Conservation (phyloP, 2,888 invertebrate genomes). For the Parasteatoda lunata region DNA sequence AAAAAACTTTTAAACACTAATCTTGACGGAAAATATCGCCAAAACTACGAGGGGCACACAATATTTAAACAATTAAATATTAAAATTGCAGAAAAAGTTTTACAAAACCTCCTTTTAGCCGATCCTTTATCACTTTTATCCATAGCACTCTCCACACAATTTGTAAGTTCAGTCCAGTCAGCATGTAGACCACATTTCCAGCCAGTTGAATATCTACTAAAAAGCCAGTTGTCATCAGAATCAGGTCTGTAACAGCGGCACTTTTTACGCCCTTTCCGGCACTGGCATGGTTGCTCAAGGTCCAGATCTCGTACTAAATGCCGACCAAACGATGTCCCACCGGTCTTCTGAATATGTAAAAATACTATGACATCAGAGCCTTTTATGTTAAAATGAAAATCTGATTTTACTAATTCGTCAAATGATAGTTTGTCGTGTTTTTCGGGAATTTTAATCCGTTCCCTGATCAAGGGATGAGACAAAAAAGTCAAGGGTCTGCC, state of each 20-base stretch:
- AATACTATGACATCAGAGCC: conserved; percentile 98
- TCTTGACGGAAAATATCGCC: too few relatives aligned
- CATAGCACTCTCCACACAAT: conserved; percentile 91
- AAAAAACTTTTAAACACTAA: too few relatives aligned
- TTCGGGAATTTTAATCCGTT: conserved; percentile 30
- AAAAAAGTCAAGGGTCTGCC: conserved; percentile 68
- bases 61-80: too few relatives aligned
- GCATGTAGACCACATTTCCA: conserved; percentile 99
- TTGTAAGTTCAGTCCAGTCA: conserved; percentile 97
- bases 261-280: conserved; percentile 69
- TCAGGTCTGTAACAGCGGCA: conserved; percentile 73
- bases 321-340: conserved; percentile 96
- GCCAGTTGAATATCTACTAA: conserved; percentile 96
- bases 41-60: too few relatives aligned
- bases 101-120: conserved; percentile 79
- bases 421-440: conserved; percentile 61
- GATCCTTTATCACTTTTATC: conserved; percentile 91
- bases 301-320: conserved; percentile 97
- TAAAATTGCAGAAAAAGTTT: too few relatives aligned
- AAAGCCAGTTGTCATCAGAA: conserved; percentile 89
- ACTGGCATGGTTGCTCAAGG: conserved; percentile 87
- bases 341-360: conserved; percentile 99
- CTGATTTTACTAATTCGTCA: conserved; percentile 57
- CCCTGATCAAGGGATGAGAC: conserved; percentile 65
- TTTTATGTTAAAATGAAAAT: conserved; percentile 69